Base-by-base conservation (phyloP, 1,140 invertebrate genomes). In the Drusus annulatus region DNA sequence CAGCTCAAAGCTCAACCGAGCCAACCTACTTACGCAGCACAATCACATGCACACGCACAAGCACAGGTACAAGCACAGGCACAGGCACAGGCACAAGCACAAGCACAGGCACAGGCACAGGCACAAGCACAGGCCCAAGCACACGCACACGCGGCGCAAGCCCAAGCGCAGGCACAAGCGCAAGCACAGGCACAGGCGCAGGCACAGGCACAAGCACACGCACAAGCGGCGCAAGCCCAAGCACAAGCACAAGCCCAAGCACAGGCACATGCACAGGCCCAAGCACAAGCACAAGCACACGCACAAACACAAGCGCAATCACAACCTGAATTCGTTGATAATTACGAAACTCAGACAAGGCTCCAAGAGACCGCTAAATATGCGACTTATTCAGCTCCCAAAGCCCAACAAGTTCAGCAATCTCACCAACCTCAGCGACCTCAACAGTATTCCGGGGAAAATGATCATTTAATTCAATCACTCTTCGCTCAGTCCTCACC, bases 391-490 rank as follows among this genome's bases (percentile, higher is more conserved):
- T 79, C 78, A 36, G 52, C 82, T 16, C 76, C 77, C 25, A 83
- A 81, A 45, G 79, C 82, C 28, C 81, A 80, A 71, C 52, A 79
- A 25, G 51, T 54, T 8, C 51, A 19, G 10, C 79, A 81, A 52
- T 83, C 62, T 56, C 81, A 73, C 31, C 79, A 79, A 52, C 50
- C 79, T 50, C 81, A 79, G 76, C 60, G 79, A 25, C 58, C 63
- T 7, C 51, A 19, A 15, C 79, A 83, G 51, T 83, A 62, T 25
- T 81, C 82, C 13, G 17, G 4, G 2, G 80, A 83, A 71, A 79
- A 83, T 50, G 77, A 83, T 19, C 8, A 21, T n/a, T 65, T 83
- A 8, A 83, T 83, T 74, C 82, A 81, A 74, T 75, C 79, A 1
- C 50, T 83, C 7, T 36, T 79, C 6, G 31, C 52, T 31, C 82